Conservation (phyloP, 2,888 invertebrate genomes). For the Frankliniella intonsa region DNA sequence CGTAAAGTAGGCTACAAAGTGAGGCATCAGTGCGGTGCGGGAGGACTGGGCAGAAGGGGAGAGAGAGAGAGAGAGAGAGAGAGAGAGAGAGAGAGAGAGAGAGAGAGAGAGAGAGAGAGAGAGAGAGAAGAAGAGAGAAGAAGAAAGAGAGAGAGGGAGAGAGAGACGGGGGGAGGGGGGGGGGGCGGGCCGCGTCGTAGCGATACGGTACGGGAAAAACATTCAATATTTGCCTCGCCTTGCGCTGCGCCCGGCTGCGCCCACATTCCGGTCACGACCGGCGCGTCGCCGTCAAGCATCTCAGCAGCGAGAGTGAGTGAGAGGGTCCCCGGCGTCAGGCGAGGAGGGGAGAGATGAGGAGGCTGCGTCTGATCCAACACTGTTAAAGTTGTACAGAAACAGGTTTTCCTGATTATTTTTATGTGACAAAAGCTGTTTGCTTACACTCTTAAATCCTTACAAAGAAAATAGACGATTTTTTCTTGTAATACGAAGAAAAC, state of each 20-base stretch:
- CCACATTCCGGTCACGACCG: neutral
- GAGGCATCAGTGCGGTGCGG: constrained; percentile 10
- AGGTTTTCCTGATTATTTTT: too few species aligned
- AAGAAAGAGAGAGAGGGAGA: neutral
- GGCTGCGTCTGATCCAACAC: too few species aligned
- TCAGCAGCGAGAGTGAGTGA: neutral
- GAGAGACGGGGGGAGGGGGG: neutral
- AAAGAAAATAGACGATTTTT: too few species aligned
- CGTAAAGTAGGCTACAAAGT: constrained; percentile 10
- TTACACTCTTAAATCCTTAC: too few species aligned
- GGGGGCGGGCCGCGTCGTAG: neutral
- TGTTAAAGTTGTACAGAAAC: too few species aligned
- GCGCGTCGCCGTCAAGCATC: neutral
- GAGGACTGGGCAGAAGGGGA: too few species aligned
- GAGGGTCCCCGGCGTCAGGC: neutral
- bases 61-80: neutral
- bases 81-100: neutral
- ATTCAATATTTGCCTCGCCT: neutral
- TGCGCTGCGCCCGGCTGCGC: neutral
- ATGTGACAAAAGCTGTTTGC: too few species aligned
- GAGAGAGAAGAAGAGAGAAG: neutral
- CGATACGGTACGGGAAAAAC: neutral
- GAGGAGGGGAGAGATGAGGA: too few species aligned
- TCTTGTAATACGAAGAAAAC: too few species aligned
- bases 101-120: neutral